Percentiles rank a stretch among this genome's conserved stretches.
Evolutionary conservation across 2,113 vertebrate genomes (phyloP).

Genomic region (Hippocampus abdominalis): DNA sequence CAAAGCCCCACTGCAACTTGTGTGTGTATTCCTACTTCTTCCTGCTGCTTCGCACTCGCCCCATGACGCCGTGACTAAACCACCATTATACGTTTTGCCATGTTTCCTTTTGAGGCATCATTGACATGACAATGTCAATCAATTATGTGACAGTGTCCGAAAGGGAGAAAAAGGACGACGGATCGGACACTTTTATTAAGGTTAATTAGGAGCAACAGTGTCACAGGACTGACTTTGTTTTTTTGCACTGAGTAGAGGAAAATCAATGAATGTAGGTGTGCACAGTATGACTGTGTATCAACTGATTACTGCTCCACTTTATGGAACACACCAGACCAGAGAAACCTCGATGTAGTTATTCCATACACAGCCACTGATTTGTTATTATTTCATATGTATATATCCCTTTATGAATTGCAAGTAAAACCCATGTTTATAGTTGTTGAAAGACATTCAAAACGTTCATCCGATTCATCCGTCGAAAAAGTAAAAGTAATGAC

Average conservation of each 20-base stretch:
- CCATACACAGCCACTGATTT: no score
- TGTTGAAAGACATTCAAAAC: no score
- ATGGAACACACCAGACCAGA: no score
- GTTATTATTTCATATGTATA: no score
- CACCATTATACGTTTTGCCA: conserved; percentile 38
- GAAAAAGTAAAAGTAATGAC: no score
- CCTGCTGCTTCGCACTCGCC: conserved; percentile 6
- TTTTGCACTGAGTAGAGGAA: background rate
- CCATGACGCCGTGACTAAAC: conserved; percentile 31
- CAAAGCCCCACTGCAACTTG: conserved; percentile 64
- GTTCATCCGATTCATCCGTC: no score
- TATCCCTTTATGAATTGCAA: no score
- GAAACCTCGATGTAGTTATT: no score
- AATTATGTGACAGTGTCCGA: conserved; percentile 17
- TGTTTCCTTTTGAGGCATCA: conserved; percentile 50
- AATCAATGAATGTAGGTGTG: background rate
- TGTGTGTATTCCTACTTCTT: conserved; percentile 64
- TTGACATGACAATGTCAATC: conserved; percentile 51
- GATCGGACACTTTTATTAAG: background rate
- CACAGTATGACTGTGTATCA: background rate
- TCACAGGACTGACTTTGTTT: background rate
- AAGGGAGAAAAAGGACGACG: conserved; percentile 21
- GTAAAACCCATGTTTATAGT: no score
- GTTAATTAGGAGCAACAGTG: background rate
- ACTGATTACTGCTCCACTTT: background rate